These are phyloP conservation scores for Rhinichthys osculus DNA, from an alignment of 2,797 vertebrate species.

Conservation along the genomic window DNA sequence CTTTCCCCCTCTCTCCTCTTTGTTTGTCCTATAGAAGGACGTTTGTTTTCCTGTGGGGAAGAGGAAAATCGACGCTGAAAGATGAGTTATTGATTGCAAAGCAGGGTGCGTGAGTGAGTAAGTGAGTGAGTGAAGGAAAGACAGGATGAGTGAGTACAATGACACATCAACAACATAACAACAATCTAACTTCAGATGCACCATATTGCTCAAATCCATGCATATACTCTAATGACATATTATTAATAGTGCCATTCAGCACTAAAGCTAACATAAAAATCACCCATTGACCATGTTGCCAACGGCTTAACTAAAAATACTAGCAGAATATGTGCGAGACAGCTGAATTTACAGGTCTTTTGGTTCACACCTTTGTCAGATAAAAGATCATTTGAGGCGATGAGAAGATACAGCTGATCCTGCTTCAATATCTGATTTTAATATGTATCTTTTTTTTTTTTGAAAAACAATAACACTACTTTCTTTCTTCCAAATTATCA, in stretches of 20 bases:
- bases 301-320: constrained; percentile 33
- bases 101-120: constrained; percentile 56
- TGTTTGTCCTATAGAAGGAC: constrained; percentile 82
- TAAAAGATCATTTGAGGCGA: neutral
- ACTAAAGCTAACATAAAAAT: constrained; percentile 16
- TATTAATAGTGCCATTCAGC: constrained; percentile 16
- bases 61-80: constrained; percentile 75
- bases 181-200: constrained; percentile 24
- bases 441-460: neutral
- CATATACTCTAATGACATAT: neutral
- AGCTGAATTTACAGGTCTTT: constrained; percentile 33
- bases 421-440: neutral
- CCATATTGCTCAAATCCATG: neutral
- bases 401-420: neutral
- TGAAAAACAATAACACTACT: neutral
- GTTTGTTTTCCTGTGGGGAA: constrained; percentile 78
- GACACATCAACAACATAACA: constrained; percentile 37
- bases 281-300: constrained; percentile 39
- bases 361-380: constrained; percentile 13
- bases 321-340: constrained; percentile 21
- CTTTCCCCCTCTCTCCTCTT: constrained; percentile 23
- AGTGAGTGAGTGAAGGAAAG: constrained; percentile 42
- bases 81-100: constrained; percentile 82
- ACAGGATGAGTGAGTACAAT: constrained; percentile 30
- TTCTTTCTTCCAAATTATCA: constrained; percentile 4